Evolutionary conservation across 2,113 vertebrate species (phyloP), one percentile per base, ranked within the genome.

Genomic region (Cheirogaleus medius): DNA sequence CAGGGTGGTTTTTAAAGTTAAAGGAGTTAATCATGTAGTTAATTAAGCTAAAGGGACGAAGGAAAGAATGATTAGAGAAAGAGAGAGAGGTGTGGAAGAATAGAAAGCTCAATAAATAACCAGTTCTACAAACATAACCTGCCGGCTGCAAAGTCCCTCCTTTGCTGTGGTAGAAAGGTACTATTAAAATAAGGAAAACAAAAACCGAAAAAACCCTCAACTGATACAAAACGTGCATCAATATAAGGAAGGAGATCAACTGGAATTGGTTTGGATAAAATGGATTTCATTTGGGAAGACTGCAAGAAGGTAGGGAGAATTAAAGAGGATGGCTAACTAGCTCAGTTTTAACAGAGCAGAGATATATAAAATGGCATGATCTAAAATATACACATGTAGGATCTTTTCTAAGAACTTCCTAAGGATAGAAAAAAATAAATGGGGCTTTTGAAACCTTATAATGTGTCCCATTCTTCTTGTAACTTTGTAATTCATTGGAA

Each of bases 401-500:
- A 84, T 88, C 18, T 90, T 89, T 87, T 95, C 86, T 68, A 93
- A 86, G 60, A 96, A 95, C 60, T 23, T 95, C 13, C 56, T 89
- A 89, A 69, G 6, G 63, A 83, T 60, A 8, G 60, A 90, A 89
- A 94, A 94, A 47, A 92, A 76, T 34, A 87, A 91, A 95, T 47
- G 29, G 25, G 68, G 23, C 52, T 88, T 94, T 81, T 81, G 2
- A 94, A 87, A 94, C 32, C 8, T 9, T 66, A 88, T 69, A 76
- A 54, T 91, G 58, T 91, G 9, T 15, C 34, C 54, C 34, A 84
- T 83, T 94, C 52, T 85, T 95, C 42, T 77, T 76, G 69, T 42
- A 94, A 96, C 44, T 97, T 91, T 63, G 63, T 47, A 91, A 87
- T 89, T 89, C 49, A 87, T 58, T 93, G 76, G 66, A 85, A 94